These are phyloP conservation scores for Rhadinocentrus ornatus DNA, from an alignment of 2,797 vertebrate genomes.

Conservation along the genomic window DNA sequence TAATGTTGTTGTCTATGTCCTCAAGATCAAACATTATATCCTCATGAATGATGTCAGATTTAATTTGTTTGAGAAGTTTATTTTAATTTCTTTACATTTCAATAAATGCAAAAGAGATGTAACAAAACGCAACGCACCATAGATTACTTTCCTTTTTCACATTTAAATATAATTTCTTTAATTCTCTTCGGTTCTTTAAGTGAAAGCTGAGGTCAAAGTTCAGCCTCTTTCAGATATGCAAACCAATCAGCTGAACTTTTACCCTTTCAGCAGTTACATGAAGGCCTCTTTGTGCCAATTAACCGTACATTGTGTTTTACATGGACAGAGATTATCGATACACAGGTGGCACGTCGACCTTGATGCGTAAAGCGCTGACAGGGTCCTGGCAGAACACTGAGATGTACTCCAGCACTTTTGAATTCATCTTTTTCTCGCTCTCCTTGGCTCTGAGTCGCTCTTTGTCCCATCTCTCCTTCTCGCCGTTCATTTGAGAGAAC, in stretches of 20 bases:
- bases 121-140: constrained; percentile 76
- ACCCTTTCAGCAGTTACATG: constrained; percentile 44
- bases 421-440: constrained; percentile 72
- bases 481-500: constrained; percentile 74
- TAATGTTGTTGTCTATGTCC: background rate
- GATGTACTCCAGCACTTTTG: constrained; percentile 75
- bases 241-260: constrained; percentile 39
- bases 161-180: constrained; percentile 15
- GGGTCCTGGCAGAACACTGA: constrained; percentile 77
- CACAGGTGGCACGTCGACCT: constrained; percentile 76
- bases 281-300: constrained; percentile 69
- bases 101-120: constrained; percentile 65
- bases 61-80: constrained; percentile 61
- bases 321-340: constrained; percentile 64
- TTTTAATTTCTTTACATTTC: constrained; percentile 59
- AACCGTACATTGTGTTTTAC: constrained; percentile 7
- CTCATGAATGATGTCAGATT: constrained; percentile 14
- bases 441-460: constrained; percentile 67
- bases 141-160: constrained; percentile 26
- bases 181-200: constrained; percentile 23
- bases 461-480: constrained; percentile 73
- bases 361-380: constrained; percentile 75
- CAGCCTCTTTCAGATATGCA: constrained; percentile 38
- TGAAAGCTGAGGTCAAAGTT: constrained; percentile 52
- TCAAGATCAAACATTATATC: background rate